These are phyloP conservation scores for Drosophila ananassae DNA, from an alignment of 1,140 invertebrate genomes.

Conservation along the genomic window DNA sequence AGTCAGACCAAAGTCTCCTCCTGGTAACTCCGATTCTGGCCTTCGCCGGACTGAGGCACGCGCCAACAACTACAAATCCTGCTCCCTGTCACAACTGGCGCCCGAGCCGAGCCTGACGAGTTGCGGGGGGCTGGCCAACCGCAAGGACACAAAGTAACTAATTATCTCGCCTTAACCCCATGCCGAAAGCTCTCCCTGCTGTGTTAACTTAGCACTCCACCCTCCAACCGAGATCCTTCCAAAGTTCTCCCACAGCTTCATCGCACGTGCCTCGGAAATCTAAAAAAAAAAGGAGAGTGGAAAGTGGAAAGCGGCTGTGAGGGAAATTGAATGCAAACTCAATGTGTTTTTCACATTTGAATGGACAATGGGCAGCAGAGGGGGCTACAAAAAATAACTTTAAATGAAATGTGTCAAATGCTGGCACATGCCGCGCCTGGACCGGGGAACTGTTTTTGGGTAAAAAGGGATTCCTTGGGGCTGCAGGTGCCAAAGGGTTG, in stretches of 20 bases:
- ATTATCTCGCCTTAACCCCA: constrained; percentile 79
- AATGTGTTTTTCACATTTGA: constrained; percentile 62
- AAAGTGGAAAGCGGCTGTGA: constrained; percentile 9
- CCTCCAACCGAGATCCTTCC: background rate
- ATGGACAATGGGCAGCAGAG: constrained; percentile 51
- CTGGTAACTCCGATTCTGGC: constrained; percentile 32
- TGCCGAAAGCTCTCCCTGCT: constrained; percentile 43
- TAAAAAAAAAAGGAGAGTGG: constrained; percentile 16
- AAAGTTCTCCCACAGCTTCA: constrained; percentile 6
- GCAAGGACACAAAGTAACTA: constrained; percentile 79
- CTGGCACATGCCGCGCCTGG: constrained; percentile 52
- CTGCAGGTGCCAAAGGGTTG: constrained; percentile 9
- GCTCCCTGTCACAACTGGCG: constrained; percentile 21
- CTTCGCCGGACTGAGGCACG: constrained; percentile 50
- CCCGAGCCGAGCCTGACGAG: background rate
- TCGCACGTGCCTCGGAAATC: constrained; percentile 60
- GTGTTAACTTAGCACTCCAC: constrained; percentile 59
- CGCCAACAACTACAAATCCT: constrained; percentile 65
- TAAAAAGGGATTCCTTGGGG: constrained; percentile 11
- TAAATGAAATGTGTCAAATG: constrained; percentile 76
- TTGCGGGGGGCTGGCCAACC: constrained; percentile 27
- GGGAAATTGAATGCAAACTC: constrained; percentile 64
- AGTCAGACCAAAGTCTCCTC: constrained; percentile 43
- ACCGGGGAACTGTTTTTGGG: constrained; percentile 14
- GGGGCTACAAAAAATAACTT: constrained; percentile 40